Evolutionary conservation across 2,888 invertebrate genomes (phyloP).

Genomic region (Eledone cirrhosa): DNA sequence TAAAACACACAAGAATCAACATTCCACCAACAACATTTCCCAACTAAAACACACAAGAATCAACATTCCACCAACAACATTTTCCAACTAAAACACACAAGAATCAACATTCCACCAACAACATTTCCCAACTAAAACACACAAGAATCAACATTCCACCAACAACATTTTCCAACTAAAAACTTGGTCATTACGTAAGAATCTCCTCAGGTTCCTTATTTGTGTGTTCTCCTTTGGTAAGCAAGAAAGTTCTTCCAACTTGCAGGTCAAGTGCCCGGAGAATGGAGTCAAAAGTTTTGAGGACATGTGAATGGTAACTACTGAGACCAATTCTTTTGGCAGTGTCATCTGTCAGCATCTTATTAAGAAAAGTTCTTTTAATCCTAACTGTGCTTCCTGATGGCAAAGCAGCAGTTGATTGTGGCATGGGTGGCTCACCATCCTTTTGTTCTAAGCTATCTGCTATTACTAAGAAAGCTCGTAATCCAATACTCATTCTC

Average conservation of each 20-base stretch:
- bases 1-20: too few species aligned
- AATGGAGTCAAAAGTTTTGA: conserved; percentile 95
- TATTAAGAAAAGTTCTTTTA: conserved; percentile 94
- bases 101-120: too few species aligned
- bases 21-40: too few species aligned
- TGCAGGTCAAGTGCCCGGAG: conserved; percentile 92
- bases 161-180: too few species aligned
- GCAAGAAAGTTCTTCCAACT: conserved; percentile 93
- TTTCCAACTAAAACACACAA: too few species aligned
- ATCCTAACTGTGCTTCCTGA: conserved; percentile 94
- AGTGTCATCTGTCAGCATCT: conserved; percentile 84
- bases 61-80: too few species aligned
- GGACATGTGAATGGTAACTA: conserved; percentile 93
- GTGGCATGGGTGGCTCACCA: conserved; percentile 98
- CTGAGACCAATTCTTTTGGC: conserved; percentile 97
- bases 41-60: too few species aligned
- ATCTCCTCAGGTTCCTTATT: conserved; percentile 77
- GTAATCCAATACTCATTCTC: conserved; percentile 96
- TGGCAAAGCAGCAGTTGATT: conserved; percentile 91
- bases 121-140: too few species aligned
- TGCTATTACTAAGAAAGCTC: conserved; percentile 97
- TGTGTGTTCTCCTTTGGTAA: conserved; percentile 94
- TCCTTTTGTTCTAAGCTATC: conserved; percentile 98
- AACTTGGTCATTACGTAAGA: conserved; percentile 59
- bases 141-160: too few species aligned